phyloP scores from a whole-genome alignment of 2,888 invertebrate species.

The Glyphotaelius pellucidus region DNA sequence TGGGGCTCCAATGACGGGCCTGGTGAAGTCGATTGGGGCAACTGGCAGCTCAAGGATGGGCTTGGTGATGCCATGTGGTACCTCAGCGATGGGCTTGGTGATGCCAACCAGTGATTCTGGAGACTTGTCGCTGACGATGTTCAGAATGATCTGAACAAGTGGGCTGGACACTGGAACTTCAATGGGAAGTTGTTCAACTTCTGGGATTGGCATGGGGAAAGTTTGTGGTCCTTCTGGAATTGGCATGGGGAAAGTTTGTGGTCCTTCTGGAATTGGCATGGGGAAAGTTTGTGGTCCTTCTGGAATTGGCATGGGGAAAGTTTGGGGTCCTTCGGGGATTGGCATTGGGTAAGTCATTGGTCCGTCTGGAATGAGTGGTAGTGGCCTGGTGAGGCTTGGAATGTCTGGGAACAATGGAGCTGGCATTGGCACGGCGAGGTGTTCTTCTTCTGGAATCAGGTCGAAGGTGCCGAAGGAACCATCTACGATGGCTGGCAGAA shows the following conservation, averaged over 20 bases:
- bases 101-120: constrained; percentile 2
- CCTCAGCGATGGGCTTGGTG: neutral
- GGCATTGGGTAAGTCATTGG: neutral
- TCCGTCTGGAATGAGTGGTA: constrained; percentile 11
- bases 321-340: neutral
- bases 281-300: neutral
- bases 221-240: neutral
- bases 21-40: constrained; percentile 21
- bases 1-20: neutral
- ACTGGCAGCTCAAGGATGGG: neutral
- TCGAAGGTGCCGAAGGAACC: no score
- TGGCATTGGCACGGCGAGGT: neutral
- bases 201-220: neutral
- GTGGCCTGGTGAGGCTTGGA: neutral
- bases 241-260: neutral
- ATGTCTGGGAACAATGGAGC: constrained; percentile 2
- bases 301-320: neutral
- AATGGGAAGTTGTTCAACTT: no score
- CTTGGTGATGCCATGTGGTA: constrained; percentile 12
- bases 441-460: no score
- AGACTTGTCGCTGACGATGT: constrained; percentile 49
- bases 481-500: neutral
- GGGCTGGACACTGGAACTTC: constrained; percentile 3
- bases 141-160: constrained; percentile 58
- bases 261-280: constrained; percentile 22